Evolutionary conservation across 1,140 invertebrate species (phyloP).

Genomic region (Nasonia giraulti): DNA sequence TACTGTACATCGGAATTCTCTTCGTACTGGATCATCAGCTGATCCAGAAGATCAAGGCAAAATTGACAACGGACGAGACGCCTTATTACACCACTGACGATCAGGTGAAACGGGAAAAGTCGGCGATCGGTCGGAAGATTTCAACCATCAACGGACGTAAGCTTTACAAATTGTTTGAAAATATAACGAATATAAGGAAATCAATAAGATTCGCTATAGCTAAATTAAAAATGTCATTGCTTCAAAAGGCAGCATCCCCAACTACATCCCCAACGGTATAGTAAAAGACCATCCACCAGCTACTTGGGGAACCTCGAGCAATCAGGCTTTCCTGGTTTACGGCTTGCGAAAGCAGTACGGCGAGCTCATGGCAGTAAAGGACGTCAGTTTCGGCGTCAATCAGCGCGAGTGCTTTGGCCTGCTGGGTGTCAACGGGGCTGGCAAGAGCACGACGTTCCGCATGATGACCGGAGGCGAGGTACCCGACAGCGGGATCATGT

Average conservation of each 20-base stretch:
- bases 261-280: background rate
- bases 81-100: conserved; percentile 61
- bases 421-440: conserved; percentile 91
- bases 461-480: conserved; percentile 90
- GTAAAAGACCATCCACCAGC: background rate
- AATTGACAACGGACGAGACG: conserved; percentile 48
- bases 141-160: conserved; percentile 54
- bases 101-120: conserved; percentile 67
- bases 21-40: conserved; percentile 63
- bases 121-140: conserved; percentile 54
- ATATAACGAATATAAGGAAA: background rate
- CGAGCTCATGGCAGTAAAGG: conserved; percentile 81
- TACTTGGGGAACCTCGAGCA: background rate
- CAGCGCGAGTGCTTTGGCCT: conserved; percentile 90
- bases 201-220: too few species aligned
- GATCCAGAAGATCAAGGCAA: conserved; percentile 55
- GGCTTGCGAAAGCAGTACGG: conserved; percentile 83
- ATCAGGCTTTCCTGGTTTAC: conserved; percentile 63
- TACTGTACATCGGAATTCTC: conserved; percentile 65
- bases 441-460: conserved; percentile 90
- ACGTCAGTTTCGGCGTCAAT: conserved; percentile 80
- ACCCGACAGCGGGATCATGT: conserved; percentile 78
- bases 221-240: too few species aligned
- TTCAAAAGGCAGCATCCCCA: too few species aligned
- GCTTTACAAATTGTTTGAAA: conserved; percentile 2